Conservation (phyloP, 1,140 invertebrate genomes). For the Schmidtea mediterranea region DNA sequence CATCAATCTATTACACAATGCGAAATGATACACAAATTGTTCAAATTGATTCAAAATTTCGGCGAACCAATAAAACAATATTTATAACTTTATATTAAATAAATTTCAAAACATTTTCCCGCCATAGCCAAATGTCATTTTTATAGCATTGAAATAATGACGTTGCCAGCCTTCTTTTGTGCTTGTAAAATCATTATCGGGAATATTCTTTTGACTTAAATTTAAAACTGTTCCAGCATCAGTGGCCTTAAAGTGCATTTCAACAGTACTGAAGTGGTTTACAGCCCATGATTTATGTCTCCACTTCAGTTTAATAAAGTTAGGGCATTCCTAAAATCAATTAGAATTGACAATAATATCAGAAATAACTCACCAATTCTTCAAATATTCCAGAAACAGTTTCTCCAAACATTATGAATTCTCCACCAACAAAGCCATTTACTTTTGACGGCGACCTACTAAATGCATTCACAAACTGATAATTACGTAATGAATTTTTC, state of each 20-base stretch:
- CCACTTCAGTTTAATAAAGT: slow-evolving; percentile 72
- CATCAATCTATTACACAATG: too few relatives aligned
- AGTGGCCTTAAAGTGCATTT: slow-evolving; percentile 51
- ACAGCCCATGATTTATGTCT: slow-evolving; percentile 71
- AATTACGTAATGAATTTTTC: too few relatives aligned
- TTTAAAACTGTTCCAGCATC: slow-evolving; percentile 51
- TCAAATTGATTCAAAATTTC: too few relatives aligned
- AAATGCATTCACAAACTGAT: too few relatives aligned
- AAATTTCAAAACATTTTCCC: slow-evolving; percentile 37
- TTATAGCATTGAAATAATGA: slow-evolving; percentile 74
- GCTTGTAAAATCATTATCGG: slow-evolving; percentile 43
- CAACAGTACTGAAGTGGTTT: slow-evolving; percentile 64
- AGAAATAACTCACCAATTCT: slow-evolving; percentile 47
- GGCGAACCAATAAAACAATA: too few relatives aligned
- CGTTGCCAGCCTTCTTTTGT: slow-evolving; percentile 61
- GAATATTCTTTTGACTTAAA: slow-evolving; percentile 48
- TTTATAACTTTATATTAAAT: too few relatives aligned
- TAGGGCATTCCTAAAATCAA: slow-evolving; percentile 27
- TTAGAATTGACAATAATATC: too few relatives aligned
- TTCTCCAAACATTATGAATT: slow-evolving; percentile 64
- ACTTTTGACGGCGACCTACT: slow-evolving; percentile 23
- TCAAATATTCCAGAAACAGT: slow-evolving; percentile 64
- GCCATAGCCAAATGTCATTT: slow-evolving; percentile 65
- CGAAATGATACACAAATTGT: too few relatives aligned
- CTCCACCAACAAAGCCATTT: slow-evolving; percentile 49